Conservation (phyloP, 2,113 vertebrate species). For the Poeciliopsis prolifica region DNA sequence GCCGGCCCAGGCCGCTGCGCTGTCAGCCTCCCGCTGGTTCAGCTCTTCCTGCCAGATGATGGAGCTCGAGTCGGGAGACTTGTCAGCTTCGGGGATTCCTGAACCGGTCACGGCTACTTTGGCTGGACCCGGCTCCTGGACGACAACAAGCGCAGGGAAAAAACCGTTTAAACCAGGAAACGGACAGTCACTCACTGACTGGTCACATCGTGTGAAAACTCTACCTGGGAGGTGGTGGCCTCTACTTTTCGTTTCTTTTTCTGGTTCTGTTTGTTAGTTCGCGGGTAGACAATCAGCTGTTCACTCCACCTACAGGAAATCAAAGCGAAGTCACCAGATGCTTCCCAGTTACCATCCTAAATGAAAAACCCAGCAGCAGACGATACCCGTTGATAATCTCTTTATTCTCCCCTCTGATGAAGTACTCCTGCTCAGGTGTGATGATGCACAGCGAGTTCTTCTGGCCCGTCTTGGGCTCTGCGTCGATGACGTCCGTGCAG, state of each 20-base stretch:
- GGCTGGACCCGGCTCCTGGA: slow-evolving; percentile 83
- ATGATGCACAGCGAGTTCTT: slow-evolving; percentile 85
- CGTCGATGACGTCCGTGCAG: slow-evolving; percentile 81
- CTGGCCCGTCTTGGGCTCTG: slow-evolving; percentile 83
- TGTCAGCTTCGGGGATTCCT: slow-evolving; percentile 82
- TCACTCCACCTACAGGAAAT: slow-evolving; percentile 78
- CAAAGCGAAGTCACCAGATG: neutral
- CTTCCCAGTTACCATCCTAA: neutral
- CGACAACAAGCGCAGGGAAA: neutral
- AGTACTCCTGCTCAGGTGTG: slow-evolving; percentile 84
- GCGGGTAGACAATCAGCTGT: slow-evolving; percentile 81
- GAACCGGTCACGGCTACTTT: slow-evolving; percentile 84
- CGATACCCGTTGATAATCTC: slow-evolving; percentile 85
- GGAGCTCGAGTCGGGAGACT: slow-evolving; percentile 82
- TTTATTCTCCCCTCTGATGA: slow-evolving; percentile 84
- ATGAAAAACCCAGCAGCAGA: neutral
- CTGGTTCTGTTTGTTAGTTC: slow-evolving; percentile 86
- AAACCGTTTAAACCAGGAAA: neutral
- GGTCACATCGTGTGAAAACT: neutral
- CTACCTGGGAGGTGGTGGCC: slow-evolving; percentile 81
- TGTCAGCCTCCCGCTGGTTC: slow-evolving; percentile 80
- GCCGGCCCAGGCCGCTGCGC: slow-evolving; percentile 69
- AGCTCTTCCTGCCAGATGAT: slow-evolving; percentile 86
- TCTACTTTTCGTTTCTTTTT: slow-evolving; percentile 87
- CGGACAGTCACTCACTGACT: neutral